Conservation (phyloP, 2,888 invertebrate species). For the Thyatira batis region DNA sequence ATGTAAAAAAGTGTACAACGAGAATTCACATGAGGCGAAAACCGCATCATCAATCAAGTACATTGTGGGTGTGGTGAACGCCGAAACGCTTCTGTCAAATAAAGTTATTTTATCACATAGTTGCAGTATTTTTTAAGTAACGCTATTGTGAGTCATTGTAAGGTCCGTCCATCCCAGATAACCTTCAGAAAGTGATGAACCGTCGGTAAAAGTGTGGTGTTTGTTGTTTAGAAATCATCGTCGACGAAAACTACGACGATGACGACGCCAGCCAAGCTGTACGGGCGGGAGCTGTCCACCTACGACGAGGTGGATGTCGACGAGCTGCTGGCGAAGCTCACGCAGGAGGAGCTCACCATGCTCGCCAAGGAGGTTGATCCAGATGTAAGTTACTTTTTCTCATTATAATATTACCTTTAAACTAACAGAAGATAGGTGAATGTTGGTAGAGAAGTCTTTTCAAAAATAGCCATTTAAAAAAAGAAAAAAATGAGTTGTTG, state of each 20-base stretch:
- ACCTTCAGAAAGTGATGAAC: constrained; percentile 25
- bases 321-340: constrained; percentile 94
- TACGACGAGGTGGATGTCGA: constrained; percentile 98
- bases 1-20: background rate
- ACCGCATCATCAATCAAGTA: constrained; percentile 43
- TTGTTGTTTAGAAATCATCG: constrained; percentile 89
- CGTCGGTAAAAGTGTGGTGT: constrained; percentile 41
- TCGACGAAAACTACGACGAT: constrained; percentile 94
- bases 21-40: background rate
- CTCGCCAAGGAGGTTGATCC: constrained; percentile 99
- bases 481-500: no score
- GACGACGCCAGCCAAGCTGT: constrained; percentile 94
- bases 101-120: constrained; percentile 45
- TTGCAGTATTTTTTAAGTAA: constrained; percentile 50
- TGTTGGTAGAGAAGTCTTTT: no score
- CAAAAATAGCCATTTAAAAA: no score
- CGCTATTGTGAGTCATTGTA: constrained; percentile 17
- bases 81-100: constrained; percentile 52
- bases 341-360: constrained; percentile 97
- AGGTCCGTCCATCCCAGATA: constrained; percentile 18
- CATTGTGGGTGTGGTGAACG: constrained; percentile 70
- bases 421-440: no score
- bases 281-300: constrained; percentile 93
- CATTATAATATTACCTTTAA: background rate
- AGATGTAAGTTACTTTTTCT: constrained; percentile 89